phyloP scores from a whole-genome alignment of 1,140 invertebrate genomes.

The Ectropis grisescens region DNA sequence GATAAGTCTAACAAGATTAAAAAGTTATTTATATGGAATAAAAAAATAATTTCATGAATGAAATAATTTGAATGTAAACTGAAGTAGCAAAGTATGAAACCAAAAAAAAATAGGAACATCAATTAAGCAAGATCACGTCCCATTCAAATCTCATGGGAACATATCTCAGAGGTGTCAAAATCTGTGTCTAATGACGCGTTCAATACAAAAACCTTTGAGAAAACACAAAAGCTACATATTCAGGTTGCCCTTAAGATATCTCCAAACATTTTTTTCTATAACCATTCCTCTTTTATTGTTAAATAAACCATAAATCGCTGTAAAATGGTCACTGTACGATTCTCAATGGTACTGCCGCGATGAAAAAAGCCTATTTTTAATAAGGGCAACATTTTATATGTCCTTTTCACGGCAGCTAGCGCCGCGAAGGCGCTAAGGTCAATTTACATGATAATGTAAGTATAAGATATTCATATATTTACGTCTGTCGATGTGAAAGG shows the following conservation, averaged over 20 bases:
- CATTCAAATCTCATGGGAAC: constrained; percentile 31
- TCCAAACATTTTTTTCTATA: constrained; percentile 31
- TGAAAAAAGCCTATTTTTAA: constrained; percentile 39
- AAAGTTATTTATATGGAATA: too few species aligned
- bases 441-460: constrained; percentile 53
- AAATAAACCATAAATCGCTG: constrained; percentile 67
- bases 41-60: too few species aligned
- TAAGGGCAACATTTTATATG: constrained; percentile 39
- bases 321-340: constrained; percentile 52
- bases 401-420: constrained; percentile 34
- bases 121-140: constrained; percentile 10
- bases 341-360: constrained; percentile 31
- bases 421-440: constrained; percentile 47
- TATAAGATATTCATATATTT: constrained; percentile 32
- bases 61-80: too few species aligned
- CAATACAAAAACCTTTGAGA: constrained; percentile 24
- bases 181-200: constrained; percentile 45
- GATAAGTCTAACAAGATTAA: too few species aligned
- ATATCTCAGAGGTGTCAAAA: constrained; percentile 35
- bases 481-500: constrained; percentile 20
- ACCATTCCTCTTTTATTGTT: constrained; percentile 60
- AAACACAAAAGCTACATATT: constrained; percentile 35
- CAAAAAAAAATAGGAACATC: constrained; percentile 4
- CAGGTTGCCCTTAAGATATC: constrained; percentile 24
- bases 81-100: too few species aligned